A percentile compares a stretch with the other conserved stretches of the same genome.
phyloP scores from a whole-genome alignment of 2,888 invertebrate species.

The Pantelozetes paolii region DNA sequence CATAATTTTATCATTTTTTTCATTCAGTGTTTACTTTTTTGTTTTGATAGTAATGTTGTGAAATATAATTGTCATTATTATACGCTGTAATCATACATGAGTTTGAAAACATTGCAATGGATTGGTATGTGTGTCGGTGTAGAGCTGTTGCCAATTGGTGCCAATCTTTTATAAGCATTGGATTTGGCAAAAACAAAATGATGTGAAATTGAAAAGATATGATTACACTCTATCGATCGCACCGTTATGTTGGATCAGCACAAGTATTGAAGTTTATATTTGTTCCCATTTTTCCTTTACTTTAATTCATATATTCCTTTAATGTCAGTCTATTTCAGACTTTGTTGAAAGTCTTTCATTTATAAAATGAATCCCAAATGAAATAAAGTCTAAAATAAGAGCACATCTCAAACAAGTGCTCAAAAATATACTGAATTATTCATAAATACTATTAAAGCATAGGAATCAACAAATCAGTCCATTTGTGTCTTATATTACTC shows the following conservation, averaged over 20 bases:
- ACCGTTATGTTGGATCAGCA: not conserved
- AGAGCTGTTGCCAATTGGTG: not conserved
- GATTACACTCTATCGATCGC: conserved; percentile 8
- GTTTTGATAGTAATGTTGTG: not conserved
- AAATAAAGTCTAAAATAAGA: not conserved
- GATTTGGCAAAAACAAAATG: not conserved
- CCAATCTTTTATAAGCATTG: not conserved
- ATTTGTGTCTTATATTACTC: not conserved
- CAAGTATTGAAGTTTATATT: not conserved
- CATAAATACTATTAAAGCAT: not conserved
- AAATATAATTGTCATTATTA: not conserved
- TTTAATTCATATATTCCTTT: conserved; percentile 1
- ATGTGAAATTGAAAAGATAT: conserved; percentile 12
- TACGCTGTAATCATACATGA: not conserved
- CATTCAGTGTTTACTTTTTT: not conserved
- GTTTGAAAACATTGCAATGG: not conserved
- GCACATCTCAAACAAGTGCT: not conserved
- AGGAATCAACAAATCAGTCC: not conserved
- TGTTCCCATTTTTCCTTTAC: not conserved
- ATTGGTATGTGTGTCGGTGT: not conserved
- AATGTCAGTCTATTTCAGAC: conserved; percentile 1
- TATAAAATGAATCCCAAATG: conserved; percentile 18
- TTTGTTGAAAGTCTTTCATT: conserved; percentile 1
- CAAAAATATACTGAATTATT: conserved; percentile 17
- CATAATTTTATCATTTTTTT: not conserved